Evolutionary conservation across 1,140 invertebrate genomes (phyloP), one percentile per base, ranked within the genome.

Genomic region (Drosophila nasuta): DNA sequence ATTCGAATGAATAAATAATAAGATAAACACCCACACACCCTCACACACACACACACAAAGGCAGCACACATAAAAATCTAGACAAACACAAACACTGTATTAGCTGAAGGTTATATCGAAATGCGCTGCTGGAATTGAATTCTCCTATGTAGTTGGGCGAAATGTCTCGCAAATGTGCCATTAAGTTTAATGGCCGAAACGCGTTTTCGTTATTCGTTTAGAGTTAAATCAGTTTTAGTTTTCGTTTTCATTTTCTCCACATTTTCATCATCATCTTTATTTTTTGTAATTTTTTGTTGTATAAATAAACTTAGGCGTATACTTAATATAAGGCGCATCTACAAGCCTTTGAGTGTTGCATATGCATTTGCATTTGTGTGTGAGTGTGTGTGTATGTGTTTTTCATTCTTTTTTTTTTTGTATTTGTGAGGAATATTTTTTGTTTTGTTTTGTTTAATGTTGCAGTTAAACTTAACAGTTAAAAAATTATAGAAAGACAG

Each of bases 231-330:
- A 71, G 41, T 60, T 59, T 15, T 41, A 17, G 25, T 3, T 68
- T 56, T 41, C 5, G 10, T 41, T 74, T 49, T 64, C 15, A 35
- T 63, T 75, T 68, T 72, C 63, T 77, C 46, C 73, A 76, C 68
- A 76, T 63, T 57, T 67, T 77, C 71, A 67, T 77, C 77, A 77
- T 81, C 78, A 77, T 81, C 75, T 90, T 71, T 89, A 79, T 90
- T 88, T 60, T 73, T 25, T 25, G 20, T 25, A 25, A 25, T 25
- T 25, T 25, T 25, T 25, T 25, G 20, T 25, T 86, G 54, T 88
- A 90, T 90, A 89, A 72, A 85, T 90, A 58, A 88, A 81, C 85
- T 89, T 89, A 89, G 77, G 66, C 78, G 81, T 89, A 89, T 90
- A 89, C 85, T 89, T 90, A 89, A 90, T 81, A 46, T 81, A 74